Evolutionary conservation across 2,888 invertebrate genomes (phyloP).

Genomic region (Caenorhabditis sulstoni): DNA sequence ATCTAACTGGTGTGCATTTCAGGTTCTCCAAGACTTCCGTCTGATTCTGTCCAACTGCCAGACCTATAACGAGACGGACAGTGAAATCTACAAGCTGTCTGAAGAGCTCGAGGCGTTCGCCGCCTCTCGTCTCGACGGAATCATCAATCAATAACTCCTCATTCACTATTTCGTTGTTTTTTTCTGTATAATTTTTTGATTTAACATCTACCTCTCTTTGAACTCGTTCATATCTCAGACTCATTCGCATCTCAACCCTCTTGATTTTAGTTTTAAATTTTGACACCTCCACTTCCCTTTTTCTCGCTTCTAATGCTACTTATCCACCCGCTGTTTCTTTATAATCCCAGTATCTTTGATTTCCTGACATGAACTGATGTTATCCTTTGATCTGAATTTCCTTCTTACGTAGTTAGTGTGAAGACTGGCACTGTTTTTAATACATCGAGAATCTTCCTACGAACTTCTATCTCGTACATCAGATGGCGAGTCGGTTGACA

Average conservation of each 20-base stretch:
- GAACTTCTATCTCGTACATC: background rate
- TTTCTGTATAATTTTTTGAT: background rate
- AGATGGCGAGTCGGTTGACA: constrained; percentile 23
- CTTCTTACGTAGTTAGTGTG: no score
- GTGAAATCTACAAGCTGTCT: constrained; percentile 87
- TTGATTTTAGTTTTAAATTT: no score
- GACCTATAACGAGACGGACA: constrained; percentile 90
- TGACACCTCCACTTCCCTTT: no score
- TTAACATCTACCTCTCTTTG: no score
- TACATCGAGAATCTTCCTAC: background rate
- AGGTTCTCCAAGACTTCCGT: constrained; percentile 38
- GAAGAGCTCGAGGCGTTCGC: constrained; percentile 28
- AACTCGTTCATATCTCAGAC: no score
- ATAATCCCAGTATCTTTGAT: no score
- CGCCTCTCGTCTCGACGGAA: constrained; percentile 25
- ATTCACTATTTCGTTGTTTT: background rate
- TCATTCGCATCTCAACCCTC: no score
- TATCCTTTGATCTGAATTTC: no score
- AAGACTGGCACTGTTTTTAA: background rate
- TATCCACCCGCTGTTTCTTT: no score
- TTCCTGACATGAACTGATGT: no score
- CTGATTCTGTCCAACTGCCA: constrained; percentile 97
- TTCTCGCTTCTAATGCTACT: no score
- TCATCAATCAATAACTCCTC: constrained; percentile 22
- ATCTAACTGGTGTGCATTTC: no score